Evolutionary conservation across 2,113 vertebrate species (phyloP), one percentile per base, ranked within the genome.

Genomic region (Pomatostomus ruficeps): DNA sequence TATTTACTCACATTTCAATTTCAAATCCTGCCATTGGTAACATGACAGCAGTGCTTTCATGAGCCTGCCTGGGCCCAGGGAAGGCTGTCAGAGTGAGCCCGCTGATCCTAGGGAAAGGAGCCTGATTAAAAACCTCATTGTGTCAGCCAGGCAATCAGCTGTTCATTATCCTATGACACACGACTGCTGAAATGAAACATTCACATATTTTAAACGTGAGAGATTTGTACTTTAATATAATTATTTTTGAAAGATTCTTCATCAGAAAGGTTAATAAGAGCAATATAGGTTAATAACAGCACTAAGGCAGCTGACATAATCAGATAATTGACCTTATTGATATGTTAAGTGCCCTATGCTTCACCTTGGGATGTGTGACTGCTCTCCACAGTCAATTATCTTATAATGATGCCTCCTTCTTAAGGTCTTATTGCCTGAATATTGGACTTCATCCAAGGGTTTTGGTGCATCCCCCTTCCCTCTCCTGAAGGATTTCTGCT

Each of bases 161-260:
- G 95, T 96, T 97, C 97, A 97, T 97, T 98, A 97, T 96, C 96
- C 94, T 85, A 24, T 92, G 95, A 96, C 93, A 93, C 79, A 68
- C 17, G 86, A 96, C 95, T 94, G 77, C 94, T 82, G 95, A 96
- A 95, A 97, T 89, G 97, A 93, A 97, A 97, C 89, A 91, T 90
- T 96, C 97, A 88, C 96, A 78, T 96, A 83, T 95, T 98, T 97
- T 93, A 96, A 97, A 96, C 91, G 74, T 59, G 88, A 95, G 97
- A 97, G 95, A 93, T 96, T 97, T 96, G 94, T 96, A 94, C 96
- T 97, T 98, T 97, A 95, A 97, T 98, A 94, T 96, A 97, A 98
- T 98, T 97, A 98, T 97, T 97, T 97, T 97, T 97, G 97, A 97
- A 98, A 98, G 97, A 97, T 97, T 97, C 97, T 98, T 97, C 96